These are phyloP conservation scores for Merops nubicus DNA, from an alignment of 2,113 vertebrate genomes.

Conservation along the genomic window DNA sequence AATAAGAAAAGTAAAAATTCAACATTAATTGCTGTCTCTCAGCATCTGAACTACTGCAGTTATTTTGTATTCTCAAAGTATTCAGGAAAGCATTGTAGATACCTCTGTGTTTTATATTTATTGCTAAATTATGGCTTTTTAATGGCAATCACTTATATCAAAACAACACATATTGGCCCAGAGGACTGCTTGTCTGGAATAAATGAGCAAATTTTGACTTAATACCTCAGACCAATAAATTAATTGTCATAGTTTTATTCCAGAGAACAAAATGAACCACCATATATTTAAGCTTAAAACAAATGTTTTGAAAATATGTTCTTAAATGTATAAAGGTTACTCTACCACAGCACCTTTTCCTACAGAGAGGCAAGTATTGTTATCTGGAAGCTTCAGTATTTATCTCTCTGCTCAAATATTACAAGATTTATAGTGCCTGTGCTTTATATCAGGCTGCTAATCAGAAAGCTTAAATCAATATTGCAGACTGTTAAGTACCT, in stretches of 20 bases:
- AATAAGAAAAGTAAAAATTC: neutral
- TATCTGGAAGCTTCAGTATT: neutral
- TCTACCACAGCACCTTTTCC: neutral
- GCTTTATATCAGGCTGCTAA: slow-evolving; percentile 26
- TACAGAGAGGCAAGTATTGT: neutral
- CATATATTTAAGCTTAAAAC: neutral
- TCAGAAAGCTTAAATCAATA: slow-evolving; percentile 42
- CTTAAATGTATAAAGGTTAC: neutral
- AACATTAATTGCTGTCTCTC: neutral
- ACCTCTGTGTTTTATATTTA: neutral
- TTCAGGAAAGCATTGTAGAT: neutral
- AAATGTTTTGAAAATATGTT: neutral
- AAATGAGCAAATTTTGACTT: neutral
- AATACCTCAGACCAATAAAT: neutral
- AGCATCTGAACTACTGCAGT: neutral
- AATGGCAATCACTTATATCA: neutral
- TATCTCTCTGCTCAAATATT: slow-evolving; percentile 20
- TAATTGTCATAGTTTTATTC: neutral
- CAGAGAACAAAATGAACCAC: neutral
- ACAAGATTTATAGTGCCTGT: slow-evolving; percentile 30
- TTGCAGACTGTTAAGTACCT: neutral
- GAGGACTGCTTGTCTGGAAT: neutral
- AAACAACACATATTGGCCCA: neutral
- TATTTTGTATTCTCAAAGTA: neutral
- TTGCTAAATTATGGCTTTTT: neutral